A percentile compares a stretch with the other conserved stretches of the same genome.
Conservation (phyloP, 2,113 vertebrate genomes). For the Neodon shergylaensis region DNA sequence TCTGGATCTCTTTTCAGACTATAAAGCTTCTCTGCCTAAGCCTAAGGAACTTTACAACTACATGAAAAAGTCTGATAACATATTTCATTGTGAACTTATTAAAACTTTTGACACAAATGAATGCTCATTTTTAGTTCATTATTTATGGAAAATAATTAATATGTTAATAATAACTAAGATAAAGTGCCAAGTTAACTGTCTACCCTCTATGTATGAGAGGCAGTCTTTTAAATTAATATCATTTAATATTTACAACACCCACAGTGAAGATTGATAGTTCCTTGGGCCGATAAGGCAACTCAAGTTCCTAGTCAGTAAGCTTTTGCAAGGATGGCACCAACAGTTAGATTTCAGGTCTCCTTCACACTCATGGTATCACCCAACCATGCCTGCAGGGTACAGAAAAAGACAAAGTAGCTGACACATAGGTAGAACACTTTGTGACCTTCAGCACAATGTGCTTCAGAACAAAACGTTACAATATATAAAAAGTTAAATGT, state of each 20-base stretch:
- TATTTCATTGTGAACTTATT: background rate
- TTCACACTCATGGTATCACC: background rate
- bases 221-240: background rate
- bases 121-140: background rate
- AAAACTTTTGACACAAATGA: background rate
- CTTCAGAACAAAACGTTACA: background rate
- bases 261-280: background rate
- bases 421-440: background rate
- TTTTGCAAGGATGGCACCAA: background rate
- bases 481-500: background rate
- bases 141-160: background rate
- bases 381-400: background rate
- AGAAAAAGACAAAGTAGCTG: background rate
- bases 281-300: background rate
- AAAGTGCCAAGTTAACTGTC: background rate
- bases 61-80: background rate
- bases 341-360: background rate
- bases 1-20: background rate
- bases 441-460: background rate
- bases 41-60: background rate
- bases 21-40: background rate
- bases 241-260: background rate
- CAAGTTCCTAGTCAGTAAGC: background rate
- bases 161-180: constrained; percentile 1
- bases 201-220: background rate